Percentiles rank a stretch among this genome's conserved stretches.
These are phyloP conservation scores for Drosophila percnosoma DNA, from an alignment of 2,888 invertebrate genomes.

Conservation along the genomic window DNA sequence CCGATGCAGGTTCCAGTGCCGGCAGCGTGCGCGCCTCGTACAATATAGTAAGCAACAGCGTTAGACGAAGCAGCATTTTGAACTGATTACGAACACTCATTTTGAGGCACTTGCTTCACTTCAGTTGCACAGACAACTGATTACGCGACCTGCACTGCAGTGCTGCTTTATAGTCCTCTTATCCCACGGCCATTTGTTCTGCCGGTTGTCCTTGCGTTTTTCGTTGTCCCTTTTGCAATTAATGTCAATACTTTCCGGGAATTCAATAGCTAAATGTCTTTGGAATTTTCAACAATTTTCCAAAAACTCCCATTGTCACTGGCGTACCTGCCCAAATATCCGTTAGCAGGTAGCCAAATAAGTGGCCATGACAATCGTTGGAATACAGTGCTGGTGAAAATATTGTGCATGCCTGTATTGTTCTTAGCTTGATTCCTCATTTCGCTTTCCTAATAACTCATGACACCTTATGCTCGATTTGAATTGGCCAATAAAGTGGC, in stretches of 20 bases:
- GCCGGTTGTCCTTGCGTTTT: constrained; percentile 10
- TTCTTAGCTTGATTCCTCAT: background rate
- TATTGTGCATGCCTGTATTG: constrained; percentile 25
- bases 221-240: constrained; percentile 36
- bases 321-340: constrained; percentile 49
- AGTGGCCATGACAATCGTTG: constrained; percentile 30
- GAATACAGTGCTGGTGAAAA: constrained; percentile 48
- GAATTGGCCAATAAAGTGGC: constrained; percentile 24
- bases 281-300: constrained; percentile 40
- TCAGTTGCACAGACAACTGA: constrained; percentile 29
- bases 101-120: constrained; percentile 28
- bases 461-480: constrained; percentile 4
- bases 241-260: constrained; percentile 55
- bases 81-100: constrained; percentile 44
- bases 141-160: background rate
- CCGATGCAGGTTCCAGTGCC: constrained; percentile 52
- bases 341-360: constrained; percentile 49
- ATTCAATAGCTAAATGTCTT: constrained; percentile 30
- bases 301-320: constrained; percentile 14
- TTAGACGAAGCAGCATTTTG: constrained; percentile 24
- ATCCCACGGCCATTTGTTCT: constrained; percentile 15
- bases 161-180: constrained; percentile 39
- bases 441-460: background rate
- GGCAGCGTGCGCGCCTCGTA: constrained; percentile 41
- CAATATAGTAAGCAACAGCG: constrained; percentile 41